phyloP scores from a whole-genome alignment of 2,113 vertebrate species.

The Petrocephalus microphthalmus region DNA sequence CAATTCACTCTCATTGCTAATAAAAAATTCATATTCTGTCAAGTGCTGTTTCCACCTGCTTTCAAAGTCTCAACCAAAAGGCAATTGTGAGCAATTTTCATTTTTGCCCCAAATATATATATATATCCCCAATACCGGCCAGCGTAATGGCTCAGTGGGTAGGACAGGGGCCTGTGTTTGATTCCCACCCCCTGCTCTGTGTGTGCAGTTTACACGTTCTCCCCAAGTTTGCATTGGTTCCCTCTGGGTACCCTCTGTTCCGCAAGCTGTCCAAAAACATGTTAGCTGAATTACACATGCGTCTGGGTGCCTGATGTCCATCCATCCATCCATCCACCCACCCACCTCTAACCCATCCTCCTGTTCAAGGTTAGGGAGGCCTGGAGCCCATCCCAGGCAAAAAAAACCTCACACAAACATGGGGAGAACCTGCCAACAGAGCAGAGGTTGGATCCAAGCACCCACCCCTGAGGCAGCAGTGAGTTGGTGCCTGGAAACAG shows the following conservation, averaged over 20 bases:
- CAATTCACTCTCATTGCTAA: background rate
- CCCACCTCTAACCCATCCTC: background rate
- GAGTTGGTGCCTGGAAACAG: background rate
- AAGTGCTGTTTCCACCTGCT: background rate
- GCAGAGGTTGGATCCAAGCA: background rate
- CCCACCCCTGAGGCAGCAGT: background rate
- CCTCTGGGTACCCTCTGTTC: background rate
- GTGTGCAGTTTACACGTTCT: background rate
- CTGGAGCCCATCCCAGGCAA: background rate
- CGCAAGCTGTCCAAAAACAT: background rate
- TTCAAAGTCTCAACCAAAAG: background rate
- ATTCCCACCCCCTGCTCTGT: background rate
- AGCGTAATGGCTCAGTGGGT: background rate
- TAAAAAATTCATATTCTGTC: background rate
- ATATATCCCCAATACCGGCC: background rate
- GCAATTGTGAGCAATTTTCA: background rate
- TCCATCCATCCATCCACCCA: background rate
- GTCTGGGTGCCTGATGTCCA: background rate
- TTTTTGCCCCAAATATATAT: background rate
- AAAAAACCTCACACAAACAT: background rate
- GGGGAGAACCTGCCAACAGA: background rate
- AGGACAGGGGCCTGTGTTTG: background rate
- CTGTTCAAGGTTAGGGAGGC: background rate
- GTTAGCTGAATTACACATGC: background rate
- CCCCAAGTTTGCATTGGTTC: background rate